Evolutionary conservation across 1,140 invertebrate genomes (phyloP), one percentile per base, ranked within the genome.

Genomic region (Drosophila navojoa): DNA sequence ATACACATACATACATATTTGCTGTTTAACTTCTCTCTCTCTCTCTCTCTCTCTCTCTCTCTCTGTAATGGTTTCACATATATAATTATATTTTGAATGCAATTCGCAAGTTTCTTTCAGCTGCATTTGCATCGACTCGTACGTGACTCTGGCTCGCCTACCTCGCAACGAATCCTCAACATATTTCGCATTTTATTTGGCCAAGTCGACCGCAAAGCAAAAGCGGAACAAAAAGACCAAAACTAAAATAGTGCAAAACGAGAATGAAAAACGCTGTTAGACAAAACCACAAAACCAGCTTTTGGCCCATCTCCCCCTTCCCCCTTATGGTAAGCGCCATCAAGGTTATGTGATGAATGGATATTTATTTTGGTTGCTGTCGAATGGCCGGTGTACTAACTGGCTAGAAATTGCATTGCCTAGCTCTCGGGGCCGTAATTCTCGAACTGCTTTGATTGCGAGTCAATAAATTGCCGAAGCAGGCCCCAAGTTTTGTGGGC

Each of bases 381-480:
- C 47, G 29, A 35, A 47, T 58, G 15, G 25, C 47, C 5, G 40
- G 35, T 7, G 35, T 2, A 9, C 42, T 19, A 22, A 15, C 50
- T 25, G 35, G 32, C 42, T n/a, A 22, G 19, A n/a, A 22, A 50
- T 42, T 9, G 29, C 38, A 35, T 11, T 5, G 52, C 45, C 45
- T 13, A 5, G 29, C 64, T 64, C 54, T 42, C n/a, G 13, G 71
- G 71, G 77, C 75, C 70, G 79, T 63, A 57, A 74, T 82, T 72
- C 73, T 63, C 29, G 22, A 22, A 29, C 66, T 74, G 66, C 29
- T 62, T 71, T 87, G 84, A 87, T 87, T 87, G 75, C 71, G 71
- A 87, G 79, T 87, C 84, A 87, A 87, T 87, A 89, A 84, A 77
- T 87, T 89, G 89, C 80, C 72, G 84, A 87, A 80, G 1, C 1